Evolutionary conservation across 2,113 vertebrate genomes (phyloP).

Genomic region (Oophaga pumilio): DNA sequence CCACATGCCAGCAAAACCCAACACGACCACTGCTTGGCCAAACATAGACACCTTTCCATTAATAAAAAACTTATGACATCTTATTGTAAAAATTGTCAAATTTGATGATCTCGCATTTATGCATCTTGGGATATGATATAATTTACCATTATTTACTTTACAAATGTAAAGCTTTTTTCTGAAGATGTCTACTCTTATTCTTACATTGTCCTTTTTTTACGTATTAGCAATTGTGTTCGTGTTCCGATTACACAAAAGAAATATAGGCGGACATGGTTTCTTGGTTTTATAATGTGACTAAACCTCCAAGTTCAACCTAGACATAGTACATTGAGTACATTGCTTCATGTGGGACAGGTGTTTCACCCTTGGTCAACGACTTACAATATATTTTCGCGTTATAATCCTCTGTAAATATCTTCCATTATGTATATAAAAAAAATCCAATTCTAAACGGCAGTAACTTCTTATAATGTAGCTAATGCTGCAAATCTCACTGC

Average conservation of each 20-base stretch:
- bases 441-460: not conserved
- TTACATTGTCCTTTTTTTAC: not conserved
- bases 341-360: not conserved
- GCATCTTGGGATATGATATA: too few relatives aligned
- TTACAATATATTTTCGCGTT: not conserved
- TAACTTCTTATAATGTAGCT: not conserved
- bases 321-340: not conserved
- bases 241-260: not conserved
- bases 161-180: not conserved
- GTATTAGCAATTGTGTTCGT: not conserved
- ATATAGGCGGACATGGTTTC: not conserved
- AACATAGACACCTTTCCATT: too few relatives aligned
- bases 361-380: not conserved
- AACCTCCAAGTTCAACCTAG: not conserved
- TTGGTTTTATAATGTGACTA: not conserved
- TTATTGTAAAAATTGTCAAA: too few relatives aligned
- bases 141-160: not conserved
- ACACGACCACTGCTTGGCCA: too few relatives aligned
- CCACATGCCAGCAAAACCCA: too few relatives aligned
- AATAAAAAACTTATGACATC: too few relatives aligned
- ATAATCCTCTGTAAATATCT: not conserved
- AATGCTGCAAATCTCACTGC: constrained; percentile 7
- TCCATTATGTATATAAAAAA: not conserved
- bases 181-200: not conserved
- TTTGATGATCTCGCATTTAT: too few relatives aligned